Percentiles rank a stretch among this genome's conserved stretches.
phyloP scores from a whole-genome alignment of 2,888 invertebrate species.

The Erebia aethiops region DNA sequence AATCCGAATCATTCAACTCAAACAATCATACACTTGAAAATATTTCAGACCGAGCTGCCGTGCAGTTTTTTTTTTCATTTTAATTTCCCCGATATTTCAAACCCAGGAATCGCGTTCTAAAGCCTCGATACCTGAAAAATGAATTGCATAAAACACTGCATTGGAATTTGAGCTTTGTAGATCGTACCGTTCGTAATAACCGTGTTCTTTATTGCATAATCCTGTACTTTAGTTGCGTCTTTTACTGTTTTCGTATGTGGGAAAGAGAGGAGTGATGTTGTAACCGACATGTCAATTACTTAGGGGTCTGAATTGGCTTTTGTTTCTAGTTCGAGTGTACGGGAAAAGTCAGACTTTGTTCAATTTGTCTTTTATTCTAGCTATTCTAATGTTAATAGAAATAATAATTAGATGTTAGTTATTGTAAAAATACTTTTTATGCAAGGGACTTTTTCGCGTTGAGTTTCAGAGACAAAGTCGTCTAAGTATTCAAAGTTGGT shows the following conservation, averaged over 20 bases:
- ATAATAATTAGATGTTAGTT: neutral
- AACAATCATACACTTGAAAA: conserved; percentile 23
- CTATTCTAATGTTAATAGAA: conserved; percentile 1
- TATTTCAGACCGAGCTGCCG: conserved; percentile 10
- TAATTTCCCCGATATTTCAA: conserved; percentile 24
- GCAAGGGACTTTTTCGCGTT: no score
- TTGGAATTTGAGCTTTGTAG: conserved; percentile 17
- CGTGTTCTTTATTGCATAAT: conserved; percentile 26
- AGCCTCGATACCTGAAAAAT: conserved; percentile 30
- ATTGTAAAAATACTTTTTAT: neutral
- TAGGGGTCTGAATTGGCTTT: conserved; percentile 30
- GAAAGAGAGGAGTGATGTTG: conserved; percentile 13
- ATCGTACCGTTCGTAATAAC: conserved; percentile 11
- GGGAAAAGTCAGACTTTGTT: conserved; percentile 16
- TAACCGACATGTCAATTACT: conserved; percentile 35
- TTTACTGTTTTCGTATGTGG: neutral
- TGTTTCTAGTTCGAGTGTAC: conserved; percentile 25
- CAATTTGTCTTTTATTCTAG: neutral
- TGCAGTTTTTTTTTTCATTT: conserved; percentile 8
- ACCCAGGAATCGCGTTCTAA: conserved; percentile 26
- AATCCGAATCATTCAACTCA: conserved; percentile 17
- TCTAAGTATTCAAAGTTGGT: no score
- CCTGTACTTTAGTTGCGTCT: neutral
- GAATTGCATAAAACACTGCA: conserved; percentile 21
- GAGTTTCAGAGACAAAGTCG: no score